Base-by-base conservation (phyloP, 2,888 invertebrate genomes). In the Acleris emargana region DNA sequence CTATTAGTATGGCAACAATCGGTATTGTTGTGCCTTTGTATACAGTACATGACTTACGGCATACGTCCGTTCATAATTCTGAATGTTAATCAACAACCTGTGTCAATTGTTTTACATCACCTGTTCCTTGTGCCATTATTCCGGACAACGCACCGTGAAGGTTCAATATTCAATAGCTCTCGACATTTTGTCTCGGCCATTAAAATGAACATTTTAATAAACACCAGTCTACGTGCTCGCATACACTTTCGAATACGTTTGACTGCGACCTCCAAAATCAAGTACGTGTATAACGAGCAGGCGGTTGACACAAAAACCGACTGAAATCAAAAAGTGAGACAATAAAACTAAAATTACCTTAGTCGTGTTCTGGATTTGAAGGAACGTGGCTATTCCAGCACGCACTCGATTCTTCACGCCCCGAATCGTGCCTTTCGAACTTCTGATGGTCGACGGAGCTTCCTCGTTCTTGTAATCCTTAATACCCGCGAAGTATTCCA, bases 391-490 rank as follows among this genome's bases (percentile, higher is more conserved):
- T 77, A 99, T 98, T 69, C 98, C 98, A 71, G 98, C 98, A 72
- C 98, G 93, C 64, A 99, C 98, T 75, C 98, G 94, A 92, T 99
- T 98, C 91, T 97, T 97, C 70, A 98, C 97, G 68, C 98, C 98
- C 54, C 98, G 95, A 73, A 99, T 97, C 13, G 98, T 98, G 55
- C 98, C 98, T 83, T 97, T 97, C 62, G 97, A 95, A 91, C 98
- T 98, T 72, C 96, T 94, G 80, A 99, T 98, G 62, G 97, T 96
- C 61, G 96, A 95, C 49, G 95, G 94, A 68, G 94, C 93, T 50
- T 94, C 94, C 74, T 94, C 94, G 67, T 80, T 91, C 69, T 94
- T 94, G 72, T 95, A 93, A 88, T 97, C 96, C 91, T 95, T 96
- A 73, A 95, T 95, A 11, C 97, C 97, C 11, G 96, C 97, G 80